Conservation (phyloP, 2,888 invertebrate species). For the Amblyjoppa fuscipennis region DNA sequence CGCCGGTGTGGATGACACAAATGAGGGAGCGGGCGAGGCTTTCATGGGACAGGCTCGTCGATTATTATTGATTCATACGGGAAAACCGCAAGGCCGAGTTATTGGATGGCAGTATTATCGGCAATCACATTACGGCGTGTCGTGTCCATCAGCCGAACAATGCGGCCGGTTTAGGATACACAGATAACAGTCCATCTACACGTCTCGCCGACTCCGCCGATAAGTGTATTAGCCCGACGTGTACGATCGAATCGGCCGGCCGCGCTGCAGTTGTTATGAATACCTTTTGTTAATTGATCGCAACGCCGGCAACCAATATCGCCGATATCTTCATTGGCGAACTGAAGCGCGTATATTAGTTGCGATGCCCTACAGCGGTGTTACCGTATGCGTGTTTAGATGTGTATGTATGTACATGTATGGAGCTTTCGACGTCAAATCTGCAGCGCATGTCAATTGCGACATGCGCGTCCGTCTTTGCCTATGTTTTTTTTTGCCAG, state of each 20-base stretch:
- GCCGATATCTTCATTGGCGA: neutral
- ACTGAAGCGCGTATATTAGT: neutral
- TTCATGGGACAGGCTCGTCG: neutral
- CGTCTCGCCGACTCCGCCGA: neutral
- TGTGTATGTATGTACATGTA: neutral
- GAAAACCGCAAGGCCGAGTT: constrained; percentile 26
- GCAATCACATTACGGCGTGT: constrained; percentile 41
- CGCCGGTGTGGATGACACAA: neutral
- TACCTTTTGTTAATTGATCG: constrained; percentile 1
- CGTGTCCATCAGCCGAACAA: neutral
- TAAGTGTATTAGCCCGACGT: constrained; percentile 5
- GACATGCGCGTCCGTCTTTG: too few relatives aligned
- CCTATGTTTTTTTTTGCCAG: too few relatives aligned
- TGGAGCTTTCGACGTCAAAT: neutral
- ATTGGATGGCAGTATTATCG: constrained; percentile 45
- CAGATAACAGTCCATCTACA: neutral
- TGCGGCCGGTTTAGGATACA: neutral
- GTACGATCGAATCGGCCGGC: neutral
- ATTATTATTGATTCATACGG: constrained; percentile 49
- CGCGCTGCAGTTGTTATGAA: constrained; percentile 3
- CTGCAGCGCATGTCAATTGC: too few relatives aligned
- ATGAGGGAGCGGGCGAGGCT: neutral
- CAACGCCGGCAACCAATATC: neutral
- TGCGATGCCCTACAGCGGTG: neutral
- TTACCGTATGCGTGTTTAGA: neutral